Conservation (phyloP, 2,797 vertebrate species). For the Eulemur coronatus region DNA sequence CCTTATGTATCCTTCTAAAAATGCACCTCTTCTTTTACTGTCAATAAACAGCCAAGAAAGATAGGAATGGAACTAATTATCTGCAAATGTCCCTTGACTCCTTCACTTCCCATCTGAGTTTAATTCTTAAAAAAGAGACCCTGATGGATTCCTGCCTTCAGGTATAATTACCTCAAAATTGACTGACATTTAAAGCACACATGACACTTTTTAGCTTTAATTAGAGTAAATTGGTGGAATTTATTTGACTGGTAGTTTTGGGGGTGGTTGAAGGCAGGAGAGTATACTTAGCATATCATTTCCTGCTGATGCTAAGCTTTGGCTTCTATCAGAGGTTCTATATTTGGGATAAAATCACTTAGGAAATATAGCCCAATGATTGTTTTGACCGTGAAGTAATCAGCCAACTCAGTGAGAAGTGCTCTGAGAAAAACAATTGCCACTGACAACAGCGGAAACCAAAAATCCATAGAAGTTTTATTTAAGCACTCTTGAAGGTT, state of each 20-base stretch:
- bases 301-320: constrained; percentile 72
- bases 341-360: constrained; percentile 79
- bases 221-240: constrained; percentile 83
- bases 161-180: constrained; percentile 90
- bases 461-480: background rate
- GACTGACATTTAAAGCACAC: constrained; percentile 88
- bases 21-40: constrained; percentile 16
- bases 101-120: constrained; percentile 87
- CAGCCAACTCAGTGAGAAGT: background rate
- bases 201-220: constrained; percentile 86
- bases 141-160: constrained; percentile 88
- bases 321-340: constrained; percentile 69
- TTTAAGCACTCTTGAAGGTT: background rate
- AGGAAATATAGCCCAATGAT: constrained; percentile 63
- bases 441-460: background rate
- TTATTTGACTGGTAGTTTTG: constrained; percentile 85
- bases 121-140: constrained; percentile 86
- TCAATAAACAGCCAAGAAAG: constrained; percentile 60
- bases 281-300: constrained; percentile 80
- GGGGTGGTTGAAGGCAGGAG: constrained; percentile 79
- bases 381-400: background rate
- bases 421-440: background rate
- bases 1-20: background rate
- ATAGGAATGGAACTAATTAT: constrained; percentile 82
- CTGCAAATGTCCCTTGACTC: constrained; percentile 76